Base-by-base conservation (phyloP, 2,888 invertebrate genomes). In the Parapristionchus giblindavisi region DNA sequence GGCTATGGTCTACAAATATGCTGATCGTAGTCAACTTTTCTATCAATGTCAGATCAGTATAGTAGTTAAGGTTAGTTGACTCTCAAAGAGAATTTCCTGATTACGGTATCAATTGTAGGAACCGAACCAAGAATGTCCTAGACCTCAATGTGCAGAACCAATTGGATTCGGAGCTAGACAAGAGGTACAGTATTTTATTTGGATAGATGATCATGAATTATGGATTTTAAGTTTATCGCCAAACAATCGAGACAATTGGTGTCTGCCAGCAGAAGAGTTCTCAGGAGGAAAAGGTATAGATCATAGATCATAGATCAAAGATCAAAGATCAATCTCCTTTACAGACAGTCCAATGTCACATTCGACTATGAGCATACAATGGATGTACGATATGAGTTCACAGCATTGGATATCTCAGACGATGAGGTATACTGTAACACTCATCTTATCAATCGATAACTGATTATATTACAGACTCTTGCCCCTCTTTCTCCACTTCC, bases 1-100 rank as follows among this genome's bases (percentile, higher is more conserved):
- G 77, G 85, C 87, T 75, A 87, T 87, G 85, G 87, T 87, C 58
- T 87, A 87, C 85, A 87, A 87, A 72, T 87, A 85, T 76, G 87
- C 87, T 60, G 87, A 87, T 76, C 79, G 87, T 27, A 81, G 85
- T 11, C 86, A 86, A 71, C 80, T 87, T 38, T 87, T 87, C 84
- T 87, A 88, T 79, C 87, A 87, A 78, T 87, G 87, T 78, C 87
- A 87, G 79, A 87, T 87, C 78, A 82, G 81, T 61, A 87, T 87
- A 77, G 82, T 85, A 54, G 81, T 87, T 76, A 87, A 87, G 77
- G 79, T 74, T 36, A 40, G 40, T 29, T 5, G 5, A 40, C 29
- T 54, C 36, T 21, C 40, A 52, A 48, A 14, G 48, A 11, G 24
- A 56, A 56, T 17, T 54, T 2, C 1, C 5, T 2, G 40, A 21